Percentiles rank a stretch among this genome's conserved stretches.
These are phyloP conservation scores for Xiphias gladius DNA, from an alignment of 2,113 vertebrate genomes.

Conservation along the genomic window DNA sequence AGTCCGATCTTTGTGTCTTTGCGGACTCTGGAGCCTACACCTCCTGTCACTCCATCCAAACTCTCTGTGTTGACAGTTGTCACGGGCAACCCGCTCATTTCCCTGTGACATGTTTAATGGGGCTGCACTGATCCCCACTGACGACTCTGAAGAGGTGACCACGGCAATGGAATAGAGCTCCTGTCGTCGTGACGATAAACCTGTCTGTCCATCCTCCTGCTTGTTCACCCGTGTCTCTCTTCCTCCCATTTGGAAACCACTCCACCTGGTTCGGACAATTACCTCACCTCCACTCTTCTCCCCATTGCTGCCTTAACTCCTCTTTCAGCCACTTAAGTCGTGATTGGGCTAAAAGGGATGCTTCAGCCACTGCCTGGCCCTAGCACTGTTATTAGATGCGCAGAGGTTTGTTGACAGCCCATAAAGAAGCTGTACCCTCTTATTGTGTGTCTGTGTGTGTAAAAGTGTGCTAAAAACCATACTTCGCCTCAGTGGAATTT, in stretches of 20 bases:
- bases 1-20: slow-evolving; percentile 60
- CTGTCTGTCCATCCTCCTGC: slow-evolving; percentile 74
- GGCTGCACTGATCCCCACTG: slow-evolving; percentile 78
- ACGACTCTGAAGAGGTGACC: slow-evolving; percentile 77
- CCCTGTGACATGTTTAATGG: slow-evolving; percentile 79
- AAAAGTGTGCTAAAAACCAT: slow-evolving; percentile 67
- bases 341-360: slow-evolving; percentile 83
- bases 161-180: slow-evolving; percentile 44
- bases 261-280: slow-evolving; percentile 82
- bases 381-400: slow-evolving; percentile 78
- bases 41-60: slow-evolving; percentile 73
- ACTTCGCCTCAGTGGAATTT: slow-evolving; percentile 66
- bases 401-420: slow-evolving; percentile 78
- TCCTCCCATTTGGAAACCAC: slow-evolving; percentile 78
- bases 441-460: slow-evolving; percentile 66
- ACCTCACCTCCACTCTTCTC: slow-evolving; percentile 72
- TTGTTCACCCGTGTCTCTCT: slow-evolving; percentile 76
- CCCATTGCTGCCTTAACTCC: slow-evolving; percentile 73
- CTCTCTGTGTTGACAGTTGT: slow-evolving; percentile 65
- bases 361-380: slow-evolving; percentile 71
- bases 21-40: slow-evolving; percentile 15
- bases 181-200: slow-evolving; percentile 66
- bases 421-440: slow-evolving; percentile 75
- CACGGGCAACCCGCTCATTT: slow-evolving; percentile 66
- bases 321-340: slow-evolving; percentile 82